Percentiles rank a stretch among this genome's conserved stretches.
Evolutionary conservation across 2,888 invertebrate genomes (phyloP).

Genomic region (Andrena bicolor): DNA sequence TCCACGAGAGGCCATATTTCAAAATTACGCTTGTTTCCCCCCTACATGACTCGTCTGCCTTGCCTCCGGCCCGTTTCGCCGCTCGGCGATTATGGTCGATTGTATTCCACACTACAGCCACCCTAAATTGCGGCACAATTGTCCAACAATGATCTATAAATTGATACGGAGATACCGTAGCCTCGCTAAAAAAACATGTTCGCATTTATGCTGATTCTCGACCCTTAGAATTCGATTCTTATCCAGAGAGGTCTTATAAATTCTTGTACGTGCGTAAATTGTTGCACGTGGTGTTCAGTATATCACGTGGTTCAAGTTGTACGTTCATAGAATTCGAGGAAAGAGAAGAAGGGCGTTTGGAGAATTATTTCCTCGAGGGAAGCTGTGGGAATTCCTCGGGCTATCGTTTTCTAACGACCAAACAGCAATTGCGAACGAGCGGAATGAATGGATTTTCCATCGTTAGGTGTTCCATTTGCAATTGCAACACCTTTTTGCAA

Average conservation of each 20-base stretch:
- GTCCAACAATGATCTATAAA: conserved; percentile 53
- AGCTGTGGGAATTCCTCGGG: conserved; percentile 44
- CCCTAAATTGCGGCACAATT: conserved; percentile 39
- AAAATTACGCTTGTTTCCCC: conserved; percentile 72
- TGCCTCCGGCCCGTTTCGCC: conserved; percentile 19
- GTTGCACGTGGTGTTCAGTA: background rate
- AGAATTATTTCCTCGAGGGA: background rate
- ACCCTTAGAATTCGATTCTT: background rate
- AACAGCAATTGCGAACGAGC: background rate
- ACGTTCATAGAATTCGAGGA: background rate
- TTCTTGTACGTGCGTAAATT: background rate
- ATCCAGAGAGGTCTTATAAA: background rate
- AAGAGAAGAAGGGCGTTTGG: background rate
- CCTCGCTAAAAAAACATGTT: background rate
- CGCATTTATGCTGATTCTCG: background rate
- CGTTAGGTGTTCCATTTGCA: conserved; percentile 31
- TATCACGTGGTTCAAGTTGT: background rate
- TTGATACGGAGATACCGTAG: conserved; percentile 11
- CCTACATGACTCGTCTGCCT: conserved; percentile 43
- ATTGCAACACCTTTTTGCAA: conserved; percentile 49
- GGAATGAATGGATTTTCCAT: conserved; percentile 42
- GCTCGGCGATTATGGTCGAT: conserved; percentile 49
- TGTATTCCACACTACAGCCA: conserved; percentile 37
- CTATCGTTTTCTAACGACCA: conserved; percentile 44
- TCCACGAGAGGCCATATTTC: conserved; percentile 75